Evolutionary conservation across 2,888 invertebrate species (phyloP), one percentile per base, ranked within the genome.

Genomic region (Mimumesa dahlbomi): DNA sequence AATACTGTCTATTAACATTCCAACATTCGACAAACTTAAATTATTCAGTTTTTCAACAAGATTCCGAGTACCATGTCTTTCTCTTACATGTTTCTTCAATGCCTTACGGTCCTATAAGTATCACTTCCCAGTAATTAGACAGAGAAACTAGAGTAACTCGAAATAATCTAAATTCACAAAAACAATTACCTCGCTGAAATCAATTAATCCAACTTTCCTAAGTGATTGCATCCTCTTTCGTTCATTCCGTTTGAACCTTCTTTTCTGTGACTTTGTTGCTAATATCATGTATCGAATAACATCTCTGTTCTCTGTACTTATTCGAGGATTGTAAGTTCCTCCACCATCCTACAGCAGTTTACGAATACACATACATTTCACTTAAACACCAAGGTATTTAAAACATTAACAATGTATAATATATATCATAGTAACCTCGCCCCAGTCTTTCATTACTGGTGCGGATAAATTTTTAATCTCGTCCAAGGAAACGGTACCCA

Each of bases 371-470:
- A 9, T 1, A 1, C 1, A n/a, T n/a, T 13, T 13, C 36, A 36
- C 1, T 1, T 13, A 36, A 7, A 36, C 6, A 1, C 36, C 11
- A 1, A 36, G 34, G 2, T 34, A 36, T 29, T 29, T n/a, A n/a
- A n/a, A n/a, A n/a, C n/a, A n/a, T n/a, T n/a, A n/a, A n/a, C n/a
- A n/a, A n/a, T n/a, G n/a, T n/a, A n/a, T n/a, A n/a, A n/a, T 45
- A 49, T 21, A 43, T 19, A 31, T 6, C 16, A 34, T 45, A 19
- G 6, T 9, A 21, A 71, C 73, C 72, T 63, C 48, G 0, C 13
- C 3, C 66, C 72, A 73, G 19, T 63, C 29, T 22, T 48, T 0
- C 59, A 50, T 62, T 14, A 9, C 4, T 21, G 50, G 31, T 4
- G 19, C 65, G 2, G 6, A 2, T 9, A 62, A 9, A 6, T 36